phyloP scores from a whole-genome alignment of 2,797 vertebrate genomes.

The Podargus strigoides region DNA sequence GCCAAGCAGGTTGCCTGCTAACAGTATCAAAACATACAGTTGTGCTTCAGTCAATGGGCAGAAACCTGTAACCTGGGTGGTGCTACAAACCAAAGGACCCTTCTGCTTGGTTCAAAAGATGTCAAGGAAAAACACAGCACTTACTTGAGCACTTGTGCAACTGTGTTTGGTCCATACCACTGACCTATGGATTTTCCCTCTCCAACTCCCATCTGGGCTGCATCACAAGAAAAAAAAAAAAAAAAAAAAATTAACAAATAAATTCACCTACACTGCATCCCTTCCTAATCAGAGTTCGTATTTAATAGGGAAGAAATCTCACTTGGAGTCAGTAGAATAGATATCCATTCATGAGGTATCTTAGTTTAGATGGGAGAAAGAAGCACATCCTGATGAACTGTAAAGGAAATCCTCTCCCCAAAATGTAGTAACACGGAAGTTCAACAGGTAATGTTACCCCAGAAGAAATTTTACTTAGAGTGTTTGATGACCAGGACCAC shows the following conservation, averaged over 20 bases:
- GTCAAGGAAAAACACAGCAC: slow-evolving; percentile 20
- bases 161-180: slow-evolving; percentile 99
- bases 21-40: not conserved
- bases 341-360: not conserved
- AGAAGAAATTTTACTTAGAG: not conserved
- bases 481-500: not conserved
- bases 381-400: not conserved
- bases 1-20: not conserved
- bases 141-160: slow-evolving; percentile 97
- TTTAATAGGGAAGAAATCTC: not conserved
- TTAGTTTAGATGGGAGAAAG: not conserved
- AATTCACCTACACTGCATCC: not conserved
- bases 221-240: slow-evolving; percentile 39
- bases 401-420: not conserved
- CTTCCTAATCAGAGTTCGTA: not conserved
- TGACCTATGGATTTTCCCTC: slow-evolving; percentile 98
- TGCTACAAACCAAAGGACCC: not conserved
- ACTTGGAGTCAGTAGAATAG: not conserved
- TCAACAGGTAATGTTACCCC: not conserved
- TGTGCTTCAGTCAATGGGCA: not conserved
- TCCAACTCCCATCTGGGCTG: slow-evolving; percentile 99
- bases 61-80: not conserved
- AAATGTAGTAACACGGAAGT: not conserved
- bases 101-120: not conserved
- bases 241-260: not conserved